Base-by-base conservation (phyloP, 2,113 vertebrate species). In the Vulpes ferrilata region DNA sequence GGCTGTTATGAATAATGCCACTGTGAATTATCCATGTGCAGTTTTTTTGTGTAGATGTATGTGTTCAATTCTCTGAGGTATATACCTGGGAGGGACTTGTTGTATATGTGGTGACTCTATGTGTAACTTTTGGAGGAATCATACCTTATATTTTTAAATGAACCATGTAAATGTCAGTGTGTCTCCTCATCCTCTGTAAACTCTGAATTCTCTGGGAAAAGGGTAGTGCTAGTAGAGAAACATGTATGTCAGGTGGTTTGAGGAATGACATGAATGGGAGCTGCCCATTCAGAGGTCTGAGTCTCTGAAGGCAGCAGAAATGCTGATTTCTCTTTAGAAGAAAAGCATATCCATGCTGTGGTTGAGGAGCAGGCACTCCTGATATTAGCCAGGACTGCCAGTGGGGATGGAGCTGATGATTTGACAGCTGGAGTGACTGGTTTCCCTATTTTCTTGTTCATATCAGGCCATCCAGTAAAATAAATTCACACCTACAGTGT, bases 111-210 rank as follows among this genome's bases (percentile, higher is more conserved):
- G 32, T 84, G 60, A 89, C 5, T 69, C 19, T 57, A 1, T 23
- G 23, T 74, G 25, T 94, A 55, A 95, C 27, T 91, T 80, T 88
- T 86, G 43, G 89, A 93, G 82, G 51, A 95, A 65, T 2, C 5
- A 19, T 79, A 79, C 9, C 30, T 53, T 30, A 16, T 13, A 51
- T 73, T 82, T 93, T 87, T 48, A 95, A 64, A 59, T 30, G 35
- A 93, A 22, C 17, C 87, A 16, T 6, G 1, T 94, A 53, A 55
- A 19, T 15, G 64, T 32, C 17, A 38, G 25, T 48, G 32, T 71
- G 22, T 87, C 20, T 78, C 43, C 55, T 88, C n/a, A 16, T 67
- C 35, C 35, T n/a, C 51, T 91, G 35, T 82, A 43, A 57, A 60
- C 8, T 51, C 16, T 8, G 30, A 82, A 38, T 55, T 85, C 2